These are phyloP conservation scores for Stenolophus ochropezus DNA, from an alignment of 2,888 invertebrate genomes.

Conservation along the genomic window DNA sequence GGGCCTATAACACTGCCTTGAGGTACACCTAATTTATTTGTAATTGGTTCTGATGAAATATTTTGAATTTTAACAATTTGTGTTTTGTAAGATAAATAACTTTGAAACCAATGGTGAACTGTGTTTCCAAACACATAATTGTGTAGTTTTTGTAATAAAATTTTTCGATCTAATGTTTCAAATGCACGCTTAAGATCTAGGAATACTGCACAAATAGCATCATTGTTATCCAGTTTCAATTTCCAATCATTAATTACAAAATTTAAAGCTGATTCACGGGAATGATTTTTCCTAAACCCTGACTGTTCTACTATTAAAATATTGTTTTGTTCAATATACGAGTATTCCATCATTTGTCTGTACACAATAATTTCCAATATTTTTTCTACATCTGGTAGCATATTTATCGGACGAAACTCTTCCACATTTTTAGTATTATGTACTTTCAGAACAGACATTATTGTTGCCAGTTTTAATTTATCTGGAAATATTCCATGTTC, in stretches of 20 bases:
- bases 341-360: constrained; percentile 52
- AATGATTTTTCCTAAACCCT: constrained; percentile 55
- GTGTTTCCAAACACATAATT: constrained; percentile 32
- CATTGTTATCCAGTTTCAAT: constrained; percentile 31
- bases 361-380: constrained; percentile 58
- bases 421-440: constrained; percentile 13
- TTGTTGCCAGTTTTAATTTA: constrained; percentile 21
- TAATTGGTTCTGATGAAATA: constrained; percentile 28
- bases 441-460: constrained; percentile 3
- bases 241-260: constrained; percentile 56
- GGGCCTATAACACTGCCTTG: constrained; percentile 61
- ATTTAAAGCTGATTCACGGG: constrained; percentile 58
- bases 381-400: constrained; percentile 61
- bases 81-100: constrained; percentile 54
- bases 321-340: constrained; percentile 55
- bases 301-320: constrained; percentile 43
- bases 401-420: constrained; percentile 61
- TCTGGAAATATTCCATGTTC: constrained; percentile 2
- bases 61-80: constrained; percentile 55
- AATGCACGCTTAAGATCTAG: constrained; percentile 58
- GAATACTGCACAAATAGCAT: constrained; percentile 57
- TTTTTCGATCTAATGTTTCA: constrained; percentile 57
- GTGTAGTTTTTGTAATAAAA: constrained; percentile 50
- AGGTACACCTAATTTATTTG: constrained; percentile 52
- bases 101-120: constrained; percentile 52